These are phyloP conservation scores for Crotalus helleri DNA, from an alignment of 2,113 vertebrate genomes.

Conservation along the genomic window DNA sequence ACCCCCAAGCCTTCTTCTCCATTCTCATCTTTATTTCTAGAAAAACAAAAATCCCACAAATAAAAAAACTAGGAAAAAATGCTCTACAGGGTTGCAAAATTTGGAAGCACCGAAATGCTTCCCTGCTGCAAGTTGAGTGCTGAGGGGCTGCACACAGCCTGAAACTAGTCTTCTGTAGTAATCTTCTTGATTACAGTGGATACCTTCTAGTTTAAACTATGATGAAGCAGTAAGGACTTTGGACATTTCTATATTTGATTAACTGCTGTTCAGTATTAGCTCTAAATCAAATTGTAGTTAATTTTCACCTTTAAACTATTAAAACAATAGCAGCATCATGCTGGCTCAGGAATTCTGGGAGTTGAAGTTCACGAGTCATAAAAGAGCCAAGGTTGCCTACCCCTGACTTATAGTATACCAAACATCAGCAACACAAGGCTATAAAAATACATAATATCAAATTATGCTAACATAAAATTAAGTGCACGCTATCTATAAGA, in stretches of 20 bases:
- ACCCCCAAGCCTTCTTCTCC: not conserved
- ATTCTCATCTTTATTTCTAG: not conserved
- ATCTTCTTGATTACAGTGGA: not conserved
- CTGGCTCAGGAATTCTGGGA: no score
- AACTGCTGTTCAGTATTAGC: not conserved
- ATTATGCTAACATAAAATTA: not conserved
- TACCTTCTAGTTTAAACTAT: not conserved
- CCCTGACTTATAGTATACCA: not conserved
- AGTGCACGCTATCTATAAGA: not conserved
- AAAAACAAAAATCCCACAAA: not conserved
- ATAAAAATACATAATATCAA: not conserved
- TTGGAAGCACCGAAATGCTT: no score
- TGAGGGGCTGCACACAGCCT: not conserved
- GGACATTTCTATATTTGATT: not conserved
- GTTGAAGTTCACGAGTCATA: no score
- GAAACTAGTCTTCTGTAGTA: not conserved
- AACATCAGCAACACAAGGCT: not conserved
- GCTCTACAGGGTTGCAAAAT: not conserved
- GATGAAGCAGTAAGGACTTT: not conserved
- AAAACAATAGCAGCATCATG: not conserved
- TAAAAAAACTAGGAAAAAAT: not conserved
- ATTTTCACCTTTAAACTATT: not conserved
- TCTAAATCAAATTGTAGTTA: not conserved
- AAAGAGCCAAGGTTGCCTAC: no score
- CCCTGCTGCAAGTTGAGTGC: not conserved